Evolutionary conservation across 1,140 invertebrate genomes (phyloP).

Genomic region (Apis mellifera): Amel_HAv3.1 CM009940.2:4314001-4314500

Average conservation of each 20-base stretch:
- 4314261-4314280: conserved; percentile 24
- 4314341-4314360: not conserved
- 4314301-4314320: not conserved
- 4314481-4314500: not conserved
- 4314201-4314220: not conserved
- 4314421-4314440: not conserved
- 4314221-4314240: not conserved
- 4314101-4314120: not conserved
- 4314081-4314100: not conserved
- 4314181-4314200: not conserved
- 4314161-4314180: conserved; percentile 23
- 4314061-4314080: conserved; percentile 11
- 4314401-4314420: not conserved
- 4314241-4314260: conserved; percentile 22
- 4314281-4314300: conserved; percentile 13
- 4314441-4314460: not conserved
- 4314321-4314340: not conserved
- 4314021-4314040: not conserved
- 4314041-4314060: conserved; percentile 31
- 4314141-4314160: not conserved
- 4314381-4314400: not conserved
- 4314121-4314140: not conserved
- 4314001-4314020: conserved; percentile 4
- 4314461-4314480: too few species aligned
- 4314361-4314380: not conserved